phyloP scores from a whole-genome alignment of 2,113 vertebrate species.

The Epinephelus fuscoguttatus region DNA sequence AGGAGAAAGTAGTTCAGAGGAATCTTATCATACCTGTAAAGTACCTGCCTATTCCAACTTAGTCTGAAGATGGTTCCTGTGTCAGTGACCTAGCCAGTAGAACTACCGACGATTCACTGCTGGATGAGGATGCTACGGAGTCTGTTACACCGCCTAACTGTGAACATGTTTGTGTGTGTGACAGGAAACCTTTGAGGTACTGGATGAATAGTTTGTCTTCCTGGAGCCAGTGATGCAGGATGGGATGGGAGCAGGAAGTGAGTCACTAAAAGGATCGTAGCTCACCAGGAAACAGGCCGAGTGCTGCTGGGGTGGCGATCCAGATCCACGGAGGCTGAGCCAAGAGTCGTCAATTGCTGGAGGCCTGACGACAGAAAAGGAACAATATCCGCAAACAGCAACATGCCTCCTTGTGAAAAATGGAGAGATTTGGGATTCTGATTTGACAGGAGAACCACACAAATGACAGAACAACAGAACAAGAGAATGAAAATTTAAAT shows the following conservation, averaged over 20 bases:
- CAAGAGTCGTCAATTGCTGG: background rate
- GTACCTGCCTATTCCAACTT: too few species aligned
- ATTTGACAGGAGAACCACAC: background rate
- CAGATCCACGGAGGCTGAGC: slow-evolving; percentile 24
- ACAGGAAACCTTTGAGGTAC: slow-evolving; percentile 69
- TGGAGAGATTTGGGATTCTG: background rate
- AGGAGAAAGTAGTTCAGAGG: too few species aligned
- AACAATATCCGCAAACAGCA: slow-evolving; percentile 1
- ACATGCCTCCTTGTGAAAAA: background rate
- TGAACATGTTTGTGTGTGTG: slow-evolving; percentile 1
- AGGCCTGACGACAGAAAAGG: slow-evolving; percentile 24
- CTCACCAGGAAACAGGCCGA: slow-evolving; percentile 55
- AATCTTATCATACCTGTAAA: too few species aligned
- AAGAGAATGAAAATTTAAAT: background rate
- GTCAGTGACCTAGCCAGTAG: too few species aligned
- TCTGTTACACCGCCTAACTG: background rate
- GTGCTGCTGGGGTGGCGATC: slow-evolving; percentile 39
- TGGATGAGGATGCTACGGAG: too few species aligned
- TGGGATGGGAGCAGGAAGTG: slow-evolving; percentile 74
- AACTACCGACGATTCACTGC: too few species aligned
- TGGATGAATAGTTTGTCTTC: slow-evolving; percentile 67
- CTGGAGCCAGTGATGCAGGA: slow-evolving; percentile 77
- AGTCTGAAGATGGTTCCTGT: too few species aligned
- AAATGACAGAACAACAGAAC: background rate
- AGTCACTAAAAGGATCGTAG: slow-evolving; percentile 39